These are phyloP conservation scores for Pteronura brasiliensis DNA, from an alignment of 2,113 vertebrate genomes.

Conservation along the genomic window DNA sequence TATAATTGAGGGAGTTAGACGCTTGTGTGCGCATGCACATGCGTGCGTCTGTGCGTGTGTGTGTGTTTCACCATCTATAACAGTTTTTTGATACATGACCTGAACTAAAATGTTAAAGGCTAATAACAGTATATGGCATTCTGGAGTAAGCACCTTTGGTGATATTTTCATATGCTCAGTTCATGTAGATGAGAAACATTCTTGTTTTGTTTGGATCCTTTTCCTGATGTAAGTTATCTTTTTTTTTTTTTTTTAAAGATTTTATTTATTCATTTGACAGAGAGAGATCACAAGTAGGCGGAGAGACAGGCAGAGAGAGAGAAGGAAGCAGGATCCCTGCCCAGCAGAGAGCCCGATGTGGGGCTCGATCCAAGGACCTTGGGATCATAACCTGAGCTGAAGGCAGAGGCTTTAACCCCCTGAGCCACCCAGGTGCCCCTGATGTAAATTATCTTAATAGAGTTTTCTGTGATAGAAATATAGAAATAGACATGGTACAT, in stretches of 20 bases:
- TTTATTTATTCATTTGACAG: too few species aligned
- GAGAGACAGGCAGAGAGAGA: too few species aligned
- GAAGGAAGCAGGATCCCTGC: too few species aligned
- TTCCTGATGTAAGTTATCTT: conserved; percentile 4
- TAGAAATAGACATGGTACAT: neutral
- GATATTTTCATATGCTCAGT: neutral
- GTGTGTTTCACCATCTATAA: neutral
- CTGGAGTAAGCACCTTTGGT: neutral
- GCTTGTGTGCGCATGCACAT: neutral
- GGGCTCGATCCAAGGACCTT: too few species aligned
- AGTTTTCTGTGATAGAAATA: neutral
- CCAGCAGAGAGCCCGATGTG: too few species aligned
- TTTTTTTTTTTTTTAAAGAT: too few species aligned
- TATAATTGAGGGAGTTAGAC: neutral
- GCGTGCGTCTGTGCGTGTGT: neutral
- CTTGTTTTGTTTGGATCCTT: neutral
- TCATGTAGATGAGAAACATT: neutral
- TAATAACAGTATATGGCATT: neutral
- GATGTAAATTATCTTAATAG: neutral
- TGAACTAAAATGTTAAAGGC: neutral
- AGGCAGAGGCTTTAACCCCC: too few species aligned
- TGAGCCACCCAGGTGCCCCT: too few species aligned
- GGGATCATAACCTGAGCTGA: too few species aligned
- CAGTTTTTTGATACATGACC: neutral
- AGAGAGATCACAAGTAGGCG: too few species aligned